A percentile compares a stretch with the other conserved stretches of the same genome.
Evolutionary conservation across 2,113 vertebrate species (phyloP).

Genomic region (Riparia riparia): DNA sequence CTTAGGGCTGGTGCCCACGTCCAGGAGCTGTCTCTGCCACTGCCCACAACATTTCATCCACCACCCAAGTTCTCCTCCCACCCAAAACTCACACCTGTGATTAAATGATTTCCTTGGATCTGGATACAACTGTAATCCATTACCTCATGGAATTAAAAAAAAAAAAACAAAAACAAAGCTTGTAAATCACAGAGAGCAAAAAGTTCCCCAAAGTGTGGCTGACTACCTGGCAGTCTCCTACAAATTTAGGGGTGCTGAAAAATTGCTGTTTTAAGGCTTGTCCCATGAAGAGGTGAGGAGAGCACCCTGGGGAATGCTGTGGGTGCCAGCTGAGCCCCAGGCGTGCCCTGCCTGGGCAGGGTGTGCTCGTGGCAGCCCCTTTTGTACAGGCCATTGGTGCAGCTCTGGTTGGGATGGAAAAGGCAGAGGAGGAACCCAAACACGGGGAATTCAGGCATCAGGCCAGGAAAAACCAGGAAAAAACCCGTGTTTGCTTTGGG

Average conservation of each 20-base stretch:
- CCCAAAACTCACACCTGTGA: neutral
- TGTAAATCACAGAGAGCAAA: neutral
- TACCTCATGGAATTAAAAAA: neutral
- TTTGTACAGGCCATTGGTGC: slow-evolving; percentile 60
- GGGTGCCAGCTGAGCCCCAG: neutral
- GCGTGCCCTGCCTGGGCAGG: neutral
- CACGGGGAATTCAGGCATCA: neutral
- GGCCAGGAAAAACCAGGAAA: neutral
- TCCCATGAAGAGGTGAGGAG: neutral
- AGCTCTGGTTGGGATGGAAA: neutral
- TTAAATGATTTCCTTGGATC: neutral
- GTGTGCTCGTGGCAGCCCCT: slow-evolving; percentile 20
- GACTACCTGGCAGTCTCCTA: neutral
- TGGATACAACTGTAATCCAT: neutral
- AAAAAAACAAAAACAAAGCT: neutral
- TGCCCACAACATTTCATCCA: neutral
- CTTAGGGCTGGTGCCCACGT: neutral
- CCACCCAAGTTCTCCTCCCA: neutral
- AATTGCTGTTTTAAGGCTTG: neutral
- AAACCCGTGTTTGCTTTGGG: fast-evolving
- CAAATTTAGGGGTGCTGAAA: neutral
- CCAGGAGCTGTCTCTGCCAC: neutral
- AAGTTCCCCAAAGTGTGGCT: neutral
- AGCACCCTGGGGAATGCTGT: neutral
- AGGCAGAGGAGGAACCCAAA: neutral